Base-by-base conservation (phyloP, 2,888 invertebrate genomes). In the Hipparchia semele region DNA sequence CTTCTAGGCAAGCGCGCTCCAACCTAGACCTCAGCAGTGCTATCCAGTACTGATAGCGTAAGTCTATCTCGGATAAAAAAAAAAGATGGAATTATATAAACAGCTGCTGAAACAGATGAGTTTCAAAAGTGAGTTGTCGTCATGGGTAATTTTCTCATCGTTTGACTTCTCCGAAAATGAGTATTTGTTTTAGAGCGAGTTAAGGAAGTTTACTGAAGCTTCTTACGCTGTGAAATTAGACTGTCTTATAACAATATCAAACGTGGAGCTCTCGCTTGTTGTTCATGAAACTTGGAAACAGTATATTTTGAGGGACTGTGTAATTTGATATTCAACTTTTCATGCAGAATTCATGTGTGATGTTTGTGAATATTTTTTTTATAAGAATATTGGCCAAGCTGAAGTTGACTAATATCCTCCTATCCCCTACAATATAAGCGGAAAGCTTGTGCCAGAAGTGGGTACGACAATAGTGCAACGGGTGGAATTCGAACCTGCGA, bases 121-220 rank as follows among this genome's bases (percentile, higher is more conserved):
- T 65, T 33, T 51, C 64, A 33, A 1, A 62, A 23, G 64, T 64
- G 46, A 46, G 23, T 49, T 49, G 6, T 5, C 13, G 64, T 51
- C 23, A 23, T 10, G 64, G 23, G 9, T 3, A 64, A 64, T 64
- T 64, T 64, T 51, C 62, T 23, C 49, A 49, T 51, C 64, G 51
- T 64, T 51, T 64, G 51, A 64, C 51, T 64, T 64, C 23, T 51
- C 51, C 51, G 33, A 49, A 64, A 64, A 64, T 64, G 64, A 64
- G 64, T 51, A 64, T 64, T 64, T 64, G 64, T 51, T 51, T 64
- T 51, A 6, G 51, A 51, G 23, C 23, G 51, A 64, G 64, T 64
- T 64, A 51, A 64, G 23, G 3, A 51, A 64, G 64, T 64, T 64
- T 33, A 51, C 64, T 12, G 8, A 51, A 64, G 64, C 23, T 51